Evolutionary conservation across 1,140 invertebrate genomes (phyloP).

Genomic region (Cyclina sinensis): DNA sequence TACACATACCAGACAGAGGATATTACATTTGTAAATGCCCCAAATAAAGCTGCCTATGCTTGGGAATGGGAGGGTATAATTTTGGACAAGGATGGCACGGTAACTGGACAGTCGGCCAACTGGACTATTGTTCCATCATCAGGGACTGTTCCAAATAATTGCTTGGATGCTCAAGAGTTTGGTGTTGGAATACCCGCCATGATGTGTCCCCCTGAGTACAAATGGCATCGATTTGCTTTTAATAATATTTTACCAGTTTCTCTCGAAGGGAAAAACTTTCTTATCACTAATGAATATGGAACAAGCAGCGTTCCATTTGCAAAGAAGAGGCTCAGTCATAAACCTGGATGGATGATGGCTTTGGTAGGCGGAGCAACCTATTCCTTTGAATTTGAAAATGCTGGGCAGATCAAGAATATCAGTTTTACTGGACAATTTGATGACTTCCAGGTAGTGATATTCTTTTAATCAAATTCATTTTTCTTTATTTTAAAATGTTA

Average conservation of each 20-base stretch:
- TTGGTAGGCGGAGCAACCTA: slow-evolving; percentile 72
- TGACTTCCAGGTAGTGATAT: slow-evolving; percentile 79
- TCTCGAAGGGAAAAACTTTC: slow-evolving; percentile 73
- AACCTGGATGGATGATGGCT: slow-evolving; percentile 76
- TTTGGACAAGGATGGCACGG: slow-evolving; percentile 77
- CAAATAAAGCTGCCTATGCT: slow-evolving; percentile 72
- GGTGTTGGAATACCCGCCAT: slow-evolving; percentile 69
- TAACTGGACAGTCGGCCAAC: slow-evolving; percentile 49
- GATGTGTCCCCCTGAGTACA: slow-evolving; percentile 72
- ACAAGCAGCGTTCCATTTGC: slow-evolving; percentile 63
- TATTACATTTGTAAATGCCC: slow-evolving; percentile 74
- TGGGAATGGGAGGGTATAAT: slow-evolving; percentile 80
- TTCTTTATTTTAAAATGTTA: no score
- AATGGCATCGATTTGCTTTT: slow-evolving; percentile 81
- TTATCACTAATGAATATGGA: slow-evolving; percentile 75
- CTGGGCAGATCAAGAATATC: slow-evolving; percentile 77
- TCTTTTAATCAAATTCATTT: no score
- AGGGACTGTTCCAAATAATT: slow-evolving; percentile 72
- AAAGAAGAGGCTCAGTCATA: slow-evolving; percentile 77
- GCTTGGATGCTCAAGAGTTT: slow-evolving; percentile 57
- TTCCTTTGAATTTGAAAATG: slow-evolving; percentile 74
- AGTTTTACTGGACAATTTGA: slow-evolving; percentile 78
- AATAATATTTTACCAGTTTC: slow-evolving; percentile 76
- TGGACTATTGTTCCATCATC: slow-evolving; percentile 71
- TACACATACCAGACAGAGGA: slow-evolving; percentile 69